These are phyloP conservation scores for Chelon auratus DNA, from an alignment of 2,797 vertebrate genomes.

Conservation along the genomic window DNA sequence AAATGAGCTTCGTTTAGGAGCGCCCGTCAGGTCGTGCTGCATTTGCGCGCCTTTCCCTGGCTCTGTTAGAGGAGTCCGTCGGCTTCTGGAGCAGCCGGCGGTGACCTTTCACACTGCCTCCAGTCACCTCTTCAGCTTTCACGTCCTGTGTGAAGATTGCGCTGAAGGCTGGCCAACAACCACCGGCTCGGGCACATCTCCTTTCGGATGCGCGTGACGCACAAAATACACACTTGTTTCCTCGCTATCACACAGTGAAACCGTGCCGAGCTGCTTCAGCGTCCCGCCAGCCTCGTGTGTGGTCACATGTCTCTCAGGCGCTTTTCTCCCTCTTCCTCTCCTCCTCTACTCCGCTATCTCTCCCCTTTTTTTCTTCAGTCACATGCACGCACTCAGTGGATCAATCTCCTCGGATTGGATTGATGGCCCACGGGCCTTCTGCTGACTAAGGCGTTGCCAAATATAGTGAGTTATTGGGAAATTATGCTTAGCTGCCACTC, in stretches of 20 bases:
- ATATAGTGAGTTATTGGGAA: slow-evolving; percentile 77
- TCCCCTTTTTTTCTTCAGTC: slow-evolving; percentile 13
- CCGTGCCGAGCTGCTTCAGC: slow-evolving; percentile 5
- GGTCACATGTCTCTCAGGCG: slow-evolving; percentile 28
- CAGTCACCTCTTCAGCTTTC: slow-evolving; percentile 56
- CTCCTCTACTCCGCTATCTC: neutral
- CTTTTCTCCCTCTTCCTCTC: neutral
- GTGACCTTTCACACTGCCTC: slow-evolving; percentile 72
- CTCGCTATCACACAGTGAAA: slow-evolving; percentile 29
- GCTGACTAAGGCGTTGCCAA: slow-evolving; percentile 81
- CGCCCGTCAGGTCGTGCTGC: slow-evolving; percentile 24
- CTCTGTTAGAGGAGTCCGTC: slow-evolving; percentile 38
- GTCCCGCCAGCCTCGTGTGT: slow-evolving; percentile 13
- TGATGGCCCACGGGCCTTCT: slow-evolving; percentile 72
- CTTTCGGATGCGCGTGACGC: slow-evolving; percentile 14
- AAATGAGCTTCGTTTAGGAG: slow-evolving; percentile 26
- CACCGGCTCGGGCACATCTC: slow-evolving; percentile 34
- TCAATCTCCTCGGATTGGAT: slow-evolving; percentile 78
- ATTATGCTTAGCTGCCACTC: slow-evolving; percentile 72
- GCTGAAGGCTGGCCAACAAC: slow-evolving; percentile 49
- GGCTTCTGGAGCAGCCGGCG: slow-evolving; percentile 26
- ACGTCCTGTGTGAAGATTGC: slow-evolving; percentile 47
- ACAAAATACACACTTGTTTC: slow-evolving; percentile 28
- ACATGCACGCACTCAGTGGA: slow-evolving; percentile 63
- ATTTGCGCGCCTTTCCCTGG: neutral